phyloP scores from a whole-genome alignment of 2,113 vertebrate species.

The Aldabrachelys gigantea region DNA sequence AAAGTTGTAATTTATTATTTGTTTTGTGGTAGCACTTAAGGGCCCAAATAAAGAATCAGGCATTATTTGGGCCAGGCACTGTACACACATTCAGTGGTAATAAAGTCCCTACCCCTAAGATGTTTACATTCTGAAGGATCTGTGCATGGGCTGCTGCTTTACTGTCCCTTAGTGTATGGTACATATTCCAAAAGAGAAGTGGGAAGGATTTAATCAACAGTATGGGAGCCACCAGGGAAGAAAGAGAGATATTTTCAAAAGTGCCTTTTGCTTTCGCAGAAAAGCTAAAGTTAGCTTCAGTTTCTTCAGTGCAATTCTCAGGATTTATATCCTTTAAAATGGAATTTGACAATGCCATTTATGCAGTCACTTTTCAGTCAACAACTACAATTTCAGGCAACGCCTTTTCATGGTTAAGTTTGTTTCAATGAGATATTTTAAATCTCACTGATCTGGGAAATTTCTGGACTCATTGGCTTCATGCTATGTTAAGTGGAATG shows the following conservation, averaged over 20 bases:
- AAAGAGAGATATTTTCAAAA: not conserved
- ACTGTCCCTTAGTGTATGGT: not conserved
- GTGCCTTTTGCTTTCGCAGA: not conserved
- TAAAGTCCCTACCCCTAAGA: not conserved
- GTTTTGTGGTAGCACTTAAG: not conserved
- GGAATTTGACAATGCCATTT: not conserved
- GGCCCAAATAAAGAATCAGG: not conserved
- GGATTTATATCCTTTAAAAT: not conserved
- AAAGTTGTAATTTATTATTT: not conserved
- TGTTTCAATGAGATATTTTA: not conserved
- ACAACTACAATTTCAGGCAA: not conserved
- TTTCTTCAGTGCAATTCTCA: not conserved
- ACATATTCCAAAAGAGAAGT: not conserved
- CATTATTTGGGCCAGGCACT: not conserved
- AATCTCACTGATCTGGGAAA: not conserved
- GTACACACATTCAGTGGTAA: not conserved
- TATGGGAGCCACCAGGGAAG: not conserved
- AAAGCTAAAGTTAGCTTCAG: not conserved
- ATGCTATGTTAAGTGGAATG: not conserved
- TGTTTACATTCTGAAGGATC: not conserved
- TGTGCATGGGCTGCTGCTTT: not conserved
- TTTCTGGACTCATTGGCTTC: not conserved
- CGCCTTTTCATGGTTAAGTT: not conserved
- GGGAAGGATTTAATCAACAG: not conserved
- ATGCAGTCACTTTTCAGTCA: not conserved